These are phyloP conservation scores for Furnarius figulus DNA, from an alignment of 2,113 vertebrate genomes.

Conservation along the genomic window DNA sequence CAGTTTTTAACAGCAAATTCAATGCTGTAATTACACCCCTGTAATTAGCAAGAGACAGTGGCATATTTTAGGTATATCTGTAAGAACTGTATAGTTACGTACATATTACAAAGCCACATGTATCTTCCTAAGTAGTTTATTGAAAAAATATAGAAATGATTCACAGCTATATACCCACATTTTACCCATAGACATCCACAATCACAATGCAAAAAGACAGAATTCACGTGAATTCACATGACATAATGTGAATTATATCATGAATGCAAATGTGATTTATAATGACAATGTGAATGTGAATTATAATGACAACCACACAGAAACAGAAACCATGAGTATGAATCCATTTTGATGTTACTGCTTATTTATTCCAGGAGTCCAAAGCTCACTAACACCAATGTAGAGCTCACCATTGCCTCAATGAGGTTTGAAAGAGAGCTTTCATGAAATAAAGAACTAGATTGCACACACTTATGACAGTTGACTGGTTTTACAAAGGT, in stretches of 20 bases:
- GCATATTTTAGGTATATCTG: not conserved
- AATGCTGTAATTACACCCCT: not conserved
- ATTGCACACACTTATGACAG: not conserved
- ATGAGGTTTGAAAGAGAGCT: not conserved
- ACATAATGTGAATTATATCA: not conserved
- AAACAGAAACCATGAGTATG: not conserved
- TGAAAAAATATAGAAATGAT: not conserved
- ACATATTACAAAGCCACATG: accelerated
- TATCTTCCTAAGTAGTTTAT: not conserved
- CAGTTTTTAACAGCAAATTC: not conserved
- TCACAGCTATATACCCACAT: not conserved
- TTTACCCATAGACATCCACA: not conserved
- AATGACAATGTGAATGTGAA: not conserved
- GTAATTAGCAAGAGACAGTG: not conserved
- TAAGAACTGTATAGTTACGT: not conserved
- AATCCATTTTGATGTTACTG: not conserved
- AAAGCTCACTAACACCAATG: not conserved
- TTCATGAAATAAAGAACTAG: not conserved
- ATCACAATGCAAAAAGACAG: not conserved
- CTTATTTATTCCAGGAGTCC: not conserved
- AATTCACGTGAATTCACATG: too few species aligned
- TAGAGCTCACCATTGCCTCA: not conserved
- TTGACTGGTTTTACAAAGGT: not conserved
- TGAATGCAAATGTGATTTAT: not conserved
- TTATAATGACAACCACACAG: not conserved